phyloP scores from a whole-genome alignment of 2,113 vertebrate species.

The Apteryx owenii region DNA sequence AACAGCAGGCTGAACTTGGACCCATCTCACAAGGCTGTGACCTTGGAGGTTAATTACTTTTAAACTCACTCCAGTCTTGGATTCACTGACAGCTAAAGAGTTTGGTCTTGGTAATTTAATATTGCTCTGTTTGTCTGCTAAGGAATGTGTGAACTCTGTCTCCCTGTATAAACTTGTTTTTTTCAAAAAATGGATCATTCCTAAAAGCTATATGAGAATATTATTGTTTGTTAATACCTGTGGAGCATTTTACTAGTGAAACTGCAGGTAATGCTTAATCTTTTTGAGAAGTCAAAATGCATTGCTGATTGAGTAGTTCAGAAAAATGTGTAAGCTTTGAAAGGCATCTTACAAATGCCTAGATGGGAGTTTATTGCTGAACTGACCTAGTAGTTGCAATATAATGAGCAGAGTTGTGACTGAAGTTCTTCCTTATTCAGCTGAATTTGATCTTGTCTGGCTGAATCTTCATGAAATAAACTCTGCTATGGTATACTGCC shows the following conservation, averaged over 20 bases:
- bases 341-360: neutral
- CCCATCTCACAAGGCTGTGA: neutral
- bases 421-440: neutral
- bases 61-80: neutral
- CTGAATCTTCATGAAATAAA: neutral
- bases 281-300: neutral
- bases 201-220: neutral
- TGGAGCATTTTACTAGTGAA: neutral
- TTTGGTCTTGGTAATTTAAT: neutral
- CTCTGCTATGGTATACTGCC: neutral
- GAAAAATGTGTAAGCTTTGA: neutral
- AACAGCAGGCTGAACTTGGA: neutral
- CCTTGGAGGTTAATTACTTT: constrained; percentile 31
- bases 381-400: neutral
- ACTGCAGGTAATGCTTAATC: neutral
- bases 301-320: neutral
- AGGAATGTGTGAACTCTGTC: neutral
- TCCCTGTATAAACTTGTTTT: neutral
- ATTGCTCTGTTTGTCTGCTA: neutral
- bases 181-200: neutral
- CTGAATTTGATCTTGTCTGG: neutral
- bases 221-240: neutral
- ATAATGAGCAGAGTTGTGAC: neutral
- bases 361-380: neutral
- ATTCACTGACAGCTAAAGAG: neutral